A percentile compares a stretch with the other conserved stretches of the same genome.
phyloP scores from a whole-genome alignment of 2,888 invertebrate genomes.

The Conus canariensis region DNA sequence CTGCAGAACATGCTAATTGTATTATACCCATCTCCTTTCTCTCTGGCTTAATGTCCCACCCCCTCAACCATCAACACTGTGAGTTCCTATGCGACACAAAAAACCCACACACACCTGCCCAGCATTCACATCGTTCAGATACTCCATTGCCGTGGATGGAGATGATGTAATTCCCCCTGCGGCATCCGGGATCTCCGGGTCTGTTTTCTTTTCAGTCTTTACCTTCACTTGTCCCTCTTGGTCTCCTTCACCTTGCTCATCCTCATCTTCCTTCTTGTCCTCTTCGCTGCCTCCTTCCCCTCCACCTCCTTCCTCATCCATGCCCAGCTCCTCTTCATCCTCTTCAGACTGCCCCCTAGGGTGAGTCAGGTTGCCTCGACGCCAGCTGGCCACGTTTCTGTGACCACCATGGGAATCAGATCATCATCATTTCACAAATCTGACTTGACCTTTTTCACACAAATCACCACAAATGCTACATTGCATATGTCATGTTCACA shows the following conservation, averaged over 20 bases:
- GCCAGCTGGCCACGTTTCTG: constrained; percentile 35
- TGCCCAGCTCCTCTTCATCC: constrained; percentile 13
- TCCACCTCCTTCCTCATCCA: background rate
- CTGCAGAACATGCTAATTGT: no score
- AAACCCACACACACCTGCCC: constrained; percentile 17
- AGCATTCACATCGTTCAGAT: constrained; percentile 37
- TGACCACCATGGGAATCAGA: background rate
- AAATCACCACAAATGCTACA: background rate
- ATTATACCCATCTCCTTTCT: no score
- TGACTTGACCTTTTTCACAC: background rate
- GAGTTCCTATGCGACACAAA: no score
- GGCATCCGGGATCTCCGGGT: background rate
- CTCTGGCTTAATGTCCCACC: no score
- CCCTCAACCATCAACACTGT: no score
- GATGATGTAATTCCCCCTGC: background rate
- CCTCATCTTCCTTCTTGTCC: constrained; percentile 16
- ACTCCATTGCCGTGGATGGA: background rate
- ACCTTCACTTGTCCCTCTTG: constrained; percentile 22
- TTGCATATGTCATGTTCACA: no score
- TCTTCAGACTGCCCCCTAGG: constrained; percentile 5
- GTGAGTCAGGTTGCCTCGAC: background rate
- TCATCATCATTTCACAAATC: background rate
- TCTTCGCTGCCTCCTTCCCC: constrained; percentile 5
- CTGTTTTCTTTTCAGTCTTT: background rate
- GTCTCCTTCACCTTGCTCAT: background rate